A percentile compares a stretch with the other conserved stretches of the same genome.
Conservation (phyloP, 1,140 invertebrate genomes). For the Rhynchophorus ferrugineus region DNA sequence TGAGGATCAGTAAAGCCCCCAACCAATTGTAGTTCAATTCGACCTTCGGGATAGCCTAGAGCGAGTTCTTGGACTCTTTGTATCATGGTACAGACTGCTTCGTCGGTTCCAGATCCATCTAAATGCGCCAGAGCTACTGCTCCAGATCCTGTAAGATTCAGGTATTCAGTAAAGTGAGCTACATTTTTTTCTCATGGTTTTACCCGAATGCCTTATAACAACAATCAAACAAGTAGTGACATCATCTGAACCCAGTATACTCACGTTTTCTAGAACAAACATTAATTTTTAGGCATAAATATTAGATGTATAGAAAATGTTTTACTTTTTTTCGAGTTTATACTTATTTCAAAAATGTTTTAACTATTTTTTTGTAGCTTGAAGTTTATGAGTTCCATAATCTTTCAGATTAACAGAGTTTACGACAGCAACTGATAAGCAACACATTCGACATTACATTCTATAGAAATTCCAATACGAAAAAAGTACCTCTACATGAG, state of each 20-base stretch:
- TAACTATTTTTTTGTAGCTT: too few relatives aligned
- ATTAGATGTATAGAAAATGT: neutral
- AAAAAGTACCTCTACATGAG: too few relatives aligned
- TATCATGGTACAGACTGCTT: slow-evolving; percentile 72
- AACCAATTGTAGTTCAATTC: slow-evolving; percentile 80
- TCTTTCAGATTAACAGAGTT: too few relatives aligned
- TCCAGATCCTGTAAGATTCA: slow-evolving; percentile 65
- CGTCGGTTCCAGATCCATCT: slow-evolving; percentile 78
- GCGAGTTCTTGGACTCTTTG: slow-evolving; percentile 74
- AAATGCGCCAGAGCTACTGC: slow-evolving; percentile 81
- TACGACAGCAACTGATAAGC: too few relatives aligned
- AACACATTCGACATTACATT: too few relatives aligned
- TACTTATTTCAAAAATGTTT: neutral
- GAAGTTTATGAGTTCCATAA: too few relatives aligned
- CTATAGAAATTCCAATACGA: too few relatives aligned
- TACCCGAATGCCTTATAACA: slow-evolving; percentile 84
- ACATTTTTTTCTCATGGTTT: slow-evolving; percentile 28
- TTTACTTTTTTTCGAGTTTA: slow-evolving; percentile 6
- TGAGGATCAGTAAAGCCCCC: slow-evolving; percentile 82
- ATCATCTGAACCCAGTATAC: slow-evolving; percentile 87
- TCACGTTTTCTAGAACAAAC: slow-evolving; percentile 69
- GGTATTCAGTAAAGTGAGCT: too few relatives aligned
- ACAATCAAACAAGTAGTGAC: slow-evolving; percentile 89
- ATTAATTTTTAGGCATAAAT: neutral
- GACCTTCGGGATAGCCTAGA: slow-evolving; percentile 73